A percentile compares a stretch with the other conserved stretches of the same genome.
Conservation (phyloP, 2,888 invertebrate species). For the Orgyia antiqua region DNA sequence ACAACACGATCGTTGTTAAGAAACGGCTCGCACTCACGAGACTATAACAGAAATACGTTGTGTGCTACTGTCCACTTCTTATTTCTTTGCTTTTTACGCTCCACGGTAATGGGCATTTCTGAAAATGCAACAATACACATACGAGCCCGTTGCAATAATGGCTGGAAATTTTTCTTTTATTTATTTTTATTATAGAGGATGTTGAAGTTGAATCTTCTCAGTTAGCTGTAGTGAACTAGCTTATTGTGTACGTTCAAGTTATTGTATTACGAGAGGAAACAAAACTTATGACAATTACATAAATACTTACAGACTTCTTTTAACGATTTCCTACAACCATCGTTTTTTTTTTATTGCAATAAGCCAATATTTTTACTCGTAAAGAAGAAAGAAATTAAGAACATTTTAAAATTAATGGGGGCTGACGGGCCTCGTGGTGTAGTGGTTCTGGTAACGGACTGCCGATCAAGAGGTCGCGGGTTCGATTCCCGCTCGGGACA, state of each 20-base stretch:
- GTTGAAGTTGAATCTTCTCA: constrained; percentile 18
- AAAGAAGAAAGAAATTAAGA: too few relatives aligned
- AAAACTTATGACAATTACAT: too few relatives aligned
- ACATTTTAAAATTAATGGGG: too few relatives aligned
- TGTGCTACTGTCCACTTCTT: constrained; percentile 61
- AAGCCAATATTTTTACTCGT: too few relatives aligned
- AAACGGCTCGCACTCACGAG: constrained; percentile 27
- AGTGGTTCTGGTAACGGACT: too few relatives aligned
- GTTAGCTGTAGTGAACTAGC: constrained; percentile 1
- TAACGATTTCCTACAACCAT: too few relatives aligned
- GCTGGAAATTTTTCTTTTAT: constrained; percentile 25
- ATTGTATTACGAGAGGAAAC: too few relatives aligned
- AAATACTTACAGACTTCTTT: too few relatives aligned
- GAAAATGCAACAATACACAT: constrained; percentile 75
- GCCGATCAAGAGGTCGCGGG: too few relatives aligned
- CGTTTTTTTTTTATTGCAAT: too few relatives aligned
- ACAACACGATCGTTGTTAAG: constrained; percentile 44
- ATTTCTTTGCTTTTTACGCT: constrained; percentile 66
- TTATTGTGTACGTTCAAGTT: background rate
- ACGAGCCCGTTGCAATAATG: constrained; percentile 50
- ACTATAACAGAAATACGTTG: constrained; percentile 20
- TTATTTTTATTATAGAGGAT: constrained; percentile 19
- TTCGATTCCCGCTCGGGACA: too few relatives aligned
- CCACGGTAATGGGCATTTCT: constrained; percentile 71
- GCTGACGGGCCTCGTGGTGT: too few relatives aligned